These are phyloP conservation scores for Apamea epomidion DNA, from an alignment of 2,888 invertebrate species.

Conservation along the genomic window DNA sequence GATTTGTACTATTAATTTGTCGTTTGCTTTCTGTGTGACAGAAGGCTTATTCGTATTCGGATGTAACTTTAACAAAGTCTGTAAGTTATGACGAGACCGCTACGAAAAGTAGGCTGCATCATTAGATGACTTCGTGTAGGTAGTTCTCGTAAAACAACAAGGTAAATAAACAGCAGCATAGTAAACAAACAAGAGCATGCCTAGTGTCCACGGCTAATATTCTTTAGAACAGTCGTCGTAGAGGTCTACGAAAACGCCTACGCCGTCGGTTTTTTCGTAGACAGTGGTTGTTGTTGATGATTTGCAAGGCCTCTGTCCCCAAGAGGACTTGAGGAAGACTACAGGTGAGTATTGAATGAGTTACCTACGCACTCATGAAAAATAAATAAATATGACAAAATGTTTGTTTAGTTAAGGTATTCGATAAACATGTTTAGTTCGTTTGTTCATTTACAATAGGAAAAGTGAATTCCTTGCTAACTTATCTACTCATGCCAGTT, in stretches of 20 bases:
- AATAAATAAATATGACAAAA: neutral
- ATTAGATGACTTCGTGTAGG: neutral
- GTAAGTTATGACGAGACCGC: neutral
- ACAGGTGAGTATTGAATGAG: neutral
- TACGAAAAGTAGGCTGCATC: neutral
- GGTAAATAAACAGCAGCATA: neutral
- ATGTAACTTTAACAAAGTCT: neutral
- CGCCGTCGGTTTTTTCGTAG: neutral
- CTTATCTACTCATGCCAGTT: neutral
- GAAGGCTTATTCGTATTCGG: neutral
- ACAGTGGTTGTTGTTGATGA: no score
- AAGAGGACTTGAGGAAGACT: neutral
- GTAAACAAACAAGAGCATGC: neutral
- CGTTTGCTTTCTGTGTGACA: conserved; percentile 49
- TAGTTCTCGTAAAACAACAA: neutral
- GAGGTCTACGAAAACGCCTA: neutral
- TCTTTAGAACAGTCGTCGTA: neutral
- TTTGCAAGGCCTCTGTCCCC: neutral
- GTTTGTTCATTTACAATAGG: conserved; percentile 1
- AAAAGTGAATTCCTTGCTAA: neutral
- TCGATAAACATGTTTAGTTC: neutral
- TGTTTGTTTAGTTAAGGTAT: no score
- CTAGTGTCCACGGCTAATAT: neutral
- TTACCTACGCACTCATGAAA: no score
- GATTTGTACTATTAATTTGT: conserved; percentile 75